Base-by-base conservation (phyloP, 2,888 invertebrate species). In the Archips xylosteana region DNA sequence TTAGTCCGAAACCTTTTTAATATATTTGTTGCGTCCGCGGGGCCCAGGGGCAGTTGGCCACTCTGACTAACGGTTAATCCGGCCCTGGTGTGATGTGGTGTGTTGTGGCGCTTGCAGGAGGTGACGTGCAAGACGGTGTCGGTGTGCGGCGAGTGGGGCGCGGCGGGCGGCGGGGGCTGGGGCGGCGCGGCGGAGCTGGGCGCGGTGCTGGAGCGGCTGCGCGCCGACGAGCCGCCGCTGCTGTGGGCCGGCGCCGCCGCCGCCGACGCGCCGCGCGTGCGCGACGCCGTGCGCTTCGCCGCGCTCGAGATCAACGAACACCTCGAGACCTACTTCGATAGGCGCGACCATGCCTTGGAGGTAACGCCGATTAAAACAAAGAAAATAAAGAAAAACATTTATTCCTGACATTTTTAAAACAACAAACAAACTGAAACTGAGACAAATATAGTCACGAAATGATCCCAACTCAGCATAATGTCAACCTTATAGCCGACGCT, bases 251-350 rank as follows among this genome's bases (percentile, higher is more conserved):
- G 96, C 74, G 95, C 97, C 0, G 95, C 96, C 32, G 96, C 96
- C 9, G 96, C 97, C 36, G 97, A 97, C 74, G 92, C 94, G 79
- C 95, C 96, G 13, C 95, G 96, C 71, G 95, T 98, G 9, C 96
- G 97, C 6, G 99, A 99, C 88, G 96, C 97, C 2, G 95, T 99
- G 70, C 96, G 98, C 67, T 98, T 97, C 88, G 97, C 97, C 77
- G 96, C 99, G 83, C 95, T 99, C 54, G 99, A 99, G 89, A 97
- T 99, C 78, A 98, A 98, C 82, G 99, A 99, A 84, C 99, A 99
- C 89, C 95, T 99, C 78, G 99, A 99, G 89, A 99, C 99, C 0
- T 99, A 98, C 88, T 96, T 98, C 80, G 98, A 99, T 88, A 96
- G 98, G 75, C 97, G 97, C 81, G 98, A 99, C 86, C 98, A 98